Evolutionary conservation across 2,113 vertebrate genomes (phyloP), one percentile per base, ranked within the genome.

Genomic region (Harpagus bidentatus): DNA sequence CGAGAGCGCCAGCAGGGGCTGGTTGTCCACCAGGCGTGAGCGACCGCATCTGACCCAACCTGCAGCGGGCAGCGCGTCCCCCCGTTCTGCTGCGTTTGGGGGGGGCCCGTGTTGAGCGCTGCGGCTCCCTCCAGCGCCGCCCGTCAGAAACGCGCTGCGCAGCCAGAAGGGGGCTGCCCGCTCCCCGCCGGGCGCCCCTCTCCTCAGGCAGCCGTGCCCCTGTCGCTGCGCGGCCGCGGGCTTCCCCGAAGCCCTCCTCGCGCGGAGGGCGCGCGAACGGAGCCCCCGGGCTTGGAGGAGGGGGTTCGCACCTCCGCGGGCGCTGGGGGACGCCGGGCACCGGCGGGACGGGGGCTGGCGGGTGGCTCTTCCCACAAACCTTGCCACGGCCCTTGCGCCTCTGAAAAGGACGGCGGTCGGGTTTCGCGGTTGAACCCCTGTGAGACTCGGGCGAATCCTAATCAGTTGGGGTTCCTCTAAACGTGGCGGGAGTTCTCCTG

Each of bases 11-110:
- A 14, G 19, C 22, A 11, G 58, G 17, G 13, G 32, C 22, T 2
- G 25, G 25, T 3, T 13, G n/a, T 7, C 42, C 2, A 6, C 32
- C 62, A 29, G 40, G 14, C 10, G 4, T 2, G 28, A 31, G 66
- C 2, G 42, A 18, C 20, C 26, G 2, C 32, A 2, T 10, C 4
- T 4, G 45, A 6, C 15, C 2, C 6, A 13, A 2, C 5, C 15
- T 6, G 26, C 29, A 4, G 50, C 1, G 1, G 14, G 36, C 6
- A 7, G 11, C 34, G 1, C 1, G 11, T 5, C 13, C 16, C 6
- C 10, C 32, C 9, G 52, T 38, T 6, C 19, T 12, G 40, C 32
- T 42, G 86, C 4, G 2, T 3, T 6, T 15, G 42, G 59, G 29
- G 52, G 25, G 19, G 9, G 4, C 8, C 21, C 3, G 22, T 7